A percentile compares a stretch with the other conserved stretches of the same genome.
phyloP scores from a whole-genome alignment of 2,888 invertebrate genomes.

The Drosophila barbarae region DNA sequence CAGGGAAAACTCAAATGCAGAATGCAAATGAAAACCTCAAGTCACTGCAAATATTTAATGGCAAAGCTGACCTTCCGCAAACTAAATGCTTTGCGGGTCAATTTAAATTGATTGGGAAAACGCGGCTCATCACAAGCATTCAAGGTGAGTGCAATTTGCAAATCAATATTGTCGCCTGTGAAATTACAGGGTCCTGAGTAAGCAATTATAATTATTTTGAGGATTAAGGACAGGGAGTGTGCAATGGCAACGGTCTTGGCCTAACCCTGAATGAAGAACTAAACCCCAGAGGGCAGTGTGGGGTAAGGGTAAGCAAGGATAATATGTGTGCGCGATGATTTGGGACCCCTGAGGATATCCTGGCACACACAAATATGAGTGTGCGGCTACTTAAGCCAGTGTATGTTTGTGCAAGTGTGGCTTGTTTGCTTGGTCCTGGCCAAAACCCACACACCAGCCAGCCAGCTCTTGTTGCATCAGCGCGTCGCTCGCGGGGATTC shows the following conservation, averaged over 20 bases:
- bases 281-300: neutral
- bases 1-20: neutral
- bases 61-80: slow-evolving; percentile 10
- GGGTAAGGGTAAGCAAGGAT: slow-evolving; percentile 17
- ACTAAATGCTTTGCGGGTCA: slow-evolving; percentile 14
- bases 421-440: slow-evolving; percentile 53
- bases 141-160: slow-evolving; percentile 19
- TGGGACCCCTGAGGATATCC: slow-evolving; percentile 12
- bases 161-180: slow-evolving; percentile 12
- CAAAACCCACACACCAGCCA: slow-evolving; percentile 17
- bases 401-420: slow-evolving; percentile 38
- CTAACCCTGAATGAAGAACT: slow-evolving; percentile 2
- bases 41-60: slow-evolving; percentile 21
- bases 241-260: neutral
- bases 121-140: neutral
- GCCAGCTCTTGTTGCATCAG: slow-evolving; percentile 73
- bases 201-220: slow-evolving; percentile 15
- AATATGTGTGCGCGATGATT: slow-evolving; percentile 20
- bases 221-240: slow-evolving; percentile 7
- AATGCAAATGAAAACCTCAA: slow-evolving; percentile 7
- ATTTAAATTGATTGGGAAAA: slow-evolving; percentile 24
- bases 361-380: slow-evolving; percentile 42
- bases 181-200: slow-evolving; percentile 3
- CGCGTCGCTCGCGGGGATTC: slow-evolving; percentile 59
- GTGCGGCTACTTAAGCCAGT: slow-evolving; percentile 71